Evolutionary conservation across 2,797 vertebrate genomes (phyloP).

Genomic region (Falco berigora): DNA sequence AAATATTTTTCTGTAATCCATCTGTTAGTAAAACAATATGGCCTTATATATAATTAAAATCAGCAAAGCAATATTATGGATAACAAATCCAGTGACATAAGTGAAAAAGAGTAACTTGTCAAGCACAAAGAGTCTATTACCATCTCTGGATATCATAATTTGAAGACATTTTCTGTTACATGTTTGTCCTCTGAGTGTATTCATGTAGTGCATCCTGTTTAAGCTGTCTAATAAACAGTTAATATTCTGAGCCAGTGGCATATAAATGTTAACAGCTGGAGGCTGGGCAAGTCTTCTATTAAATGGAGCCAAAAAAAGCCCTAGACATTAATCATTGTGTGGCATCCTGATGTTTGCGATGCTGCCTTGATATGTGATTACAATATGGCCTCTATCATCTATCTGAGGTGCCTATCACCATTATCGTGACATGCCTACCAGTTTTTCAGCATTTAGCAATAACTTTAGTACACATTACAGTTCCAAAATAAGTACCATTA

Average conservation of each 20-base stretch:
- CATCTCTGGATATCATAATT: not conserved
- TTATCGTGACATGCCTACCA: not conserved
- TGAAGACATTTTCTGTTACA: not conserved
- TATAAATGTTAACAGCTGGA: conserved; percentile 33
- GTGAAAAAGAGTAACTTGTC: not conserved
- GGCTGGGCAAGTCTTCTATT: not conserved
- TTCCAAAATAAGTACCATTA: not conserved
- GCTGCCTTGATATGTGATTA: not conserved
- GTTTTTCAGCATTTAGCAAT: not conserved
- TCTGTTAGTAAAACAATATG: not conserved
- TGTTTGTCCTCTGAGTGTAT: not conserved
- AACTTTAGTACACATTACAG: not conserved
- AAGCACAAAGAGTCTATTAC: not conserved
- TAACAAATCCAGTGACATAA: not conserved
- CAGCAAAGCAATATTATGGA: not conserved
- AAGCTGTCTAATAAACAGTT: conserved; percentile 8
- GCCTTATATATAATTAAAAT: not conserved
- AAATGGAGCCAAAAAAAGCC: conserved; percentile 25
- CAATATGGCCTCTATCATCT: conserved; percentile 7
- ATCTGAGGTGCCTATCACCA: not conserved
- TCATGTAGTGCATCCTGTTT: not conserved
- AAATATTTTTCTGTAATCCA: not conserved
- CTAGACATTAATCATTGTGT: conserved; percentile 32
- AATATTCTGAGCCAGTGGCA: not conserved
- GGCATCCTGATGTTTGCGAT: conserved; percentile 15